Conservation (phyloP, 2,888 invertebrate genomes). For the Erannis defoliaria region DNA sequence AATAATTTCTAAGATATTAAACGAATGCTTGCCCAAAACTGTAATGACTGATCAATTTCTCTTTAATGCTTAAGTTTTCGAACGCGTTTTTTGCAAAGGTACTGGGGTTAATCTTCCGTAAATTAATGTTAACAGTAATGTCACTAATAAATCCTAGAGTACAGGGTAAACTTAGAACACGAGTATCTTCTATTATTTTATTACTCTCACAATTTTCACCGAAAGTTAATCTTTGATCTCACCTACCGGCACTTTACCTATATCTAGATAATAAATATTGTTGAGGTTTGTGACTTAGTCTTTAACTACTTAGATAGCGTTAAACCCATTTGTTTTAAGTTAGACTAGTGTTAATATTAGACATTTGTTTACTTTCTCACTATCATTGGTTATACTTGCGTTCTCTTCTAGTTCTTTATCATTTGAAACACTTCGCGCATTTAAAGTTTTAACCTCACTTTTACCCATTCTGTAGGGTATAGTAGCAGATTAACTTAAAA, state of each 20-base stretch:
- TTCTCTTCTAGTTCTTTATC: slow-evolving; percentile 55
- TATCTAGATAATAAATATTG: slow-evolving; percentile 75
- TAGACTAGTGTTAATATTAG: slow-evolving; percentile 71
- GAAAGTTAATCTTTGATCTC: slow-evolving; percentile 76
- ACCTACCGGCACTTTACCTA: slow-evolving; percentile 80
- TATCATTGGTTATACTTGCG: slow-evolving; percentile 55
- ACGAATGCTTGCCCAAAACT: slow-evolving; percentile 76
- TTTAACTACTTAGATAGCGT: slow-evolving; percentile 69
- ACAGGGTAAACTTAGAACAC: slow-evolving; percentile 86
- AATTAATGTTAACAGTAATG: slow-evolving; percentile 68
- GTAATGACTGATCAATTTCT: slow-evolving; percentile 75
- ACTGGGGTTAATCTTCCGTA: slow-evolving; percentile 58
- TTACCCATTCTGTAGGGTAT: slow-evolving; percentile 81
- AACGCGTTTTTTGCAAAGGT: slow-evolving; percentile 52
- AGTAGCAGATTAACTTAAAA: slow-evolving; percentile 78
- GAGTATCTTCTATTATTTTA: slow-evolving; percentile 76
- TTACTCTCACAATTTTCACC: slow-evolving; percentile 79
- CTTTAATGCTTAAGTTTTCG: slow-evolving; percentile 58
- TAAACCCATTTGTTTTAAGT: slow-evolving; percentile 63
- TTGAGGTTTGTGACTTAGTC: slow-evolving; percentile 79
- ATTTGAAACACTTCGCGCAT: slow-evolving; percentile 60
- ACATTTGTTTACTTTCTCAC: slow-evolving; percentile 62
- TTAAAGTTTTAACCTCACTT: slow-evolving; percentile 68
- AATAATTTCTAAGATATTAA: slow-evolving; percentile 61
- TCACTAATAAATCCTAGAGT: slow-evolving; percentile 84